These are phyloP conservation scores for Syngnathus acus DNA, from an alignment of 2,797 vertebrate species.

Conservation along the genomic window DNA sequence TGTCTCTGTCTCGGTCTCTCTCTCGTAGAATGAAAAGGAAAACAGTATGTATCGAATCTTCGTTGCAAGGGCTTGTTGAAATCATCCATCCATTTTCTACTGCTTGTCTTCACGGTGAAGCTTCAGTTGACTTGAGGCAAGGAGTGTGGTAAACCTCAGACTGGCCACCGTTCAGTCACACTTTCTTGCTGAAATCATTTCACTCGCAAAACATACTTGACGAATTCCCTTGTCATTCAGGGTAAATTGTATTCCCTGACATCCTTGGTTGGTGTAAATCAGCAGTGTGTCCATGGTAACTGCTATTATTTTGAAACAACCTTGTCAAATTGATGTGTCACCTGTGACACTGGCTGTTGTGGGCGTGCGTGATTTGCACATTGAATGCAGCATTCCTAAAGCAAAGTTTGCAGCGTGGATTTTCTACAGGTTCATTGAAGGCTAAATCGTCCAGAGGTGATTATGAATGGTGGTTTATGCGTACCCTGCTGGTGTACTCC, in stretches of 20 bases:
- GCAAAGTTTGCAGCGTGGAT: too few relatives aligned
- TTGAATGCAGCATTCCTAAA: too few relatives aligned
- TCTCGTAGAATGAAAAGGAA: too few relatives aligned
- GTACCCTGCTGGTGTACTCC: background rate
- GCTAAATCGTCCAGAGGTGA: too few relatives aligned
- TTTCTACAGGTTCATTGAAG: too few relatives aligned
- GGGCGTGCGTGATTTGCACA: constrained; percentile 21
- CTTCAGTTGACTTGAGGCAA: background rate
- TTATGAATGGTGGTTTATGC: too few relatives aligned
- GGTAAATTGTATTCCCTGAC: background rate
- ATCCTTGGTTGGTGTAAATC: constrained; percentile 23
- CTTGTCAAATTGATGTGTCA: constrained; percentile 65
- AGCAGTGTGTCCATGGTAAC: constrained; percentile 64
- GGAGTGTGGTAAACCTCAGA: background rate
- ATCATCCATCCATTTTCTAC: background rate
- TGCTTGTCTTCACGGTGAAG: background rate
- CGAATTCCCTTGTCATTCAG: background rate
- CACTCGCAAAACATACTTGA: background rate
- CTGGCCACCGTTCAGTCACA: too few relatives aligned
- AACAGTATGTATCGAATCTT: too few relatives aligned
- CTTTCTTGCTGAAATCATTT: background rate
- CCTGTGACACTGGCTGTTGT: constrained; percentile 48
- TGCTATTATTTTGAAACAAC: constrained; percentile 58
- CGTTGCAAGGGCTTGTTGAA: too few relatives aligned
- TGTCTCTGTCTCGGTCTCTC: too few relatives aligned